Evolutionary conservation across 2,797 vertebrate species (phyloP), one percentile per base, ranked within the genome.

Genomic region (Dermochelys coriacea): DNA sequence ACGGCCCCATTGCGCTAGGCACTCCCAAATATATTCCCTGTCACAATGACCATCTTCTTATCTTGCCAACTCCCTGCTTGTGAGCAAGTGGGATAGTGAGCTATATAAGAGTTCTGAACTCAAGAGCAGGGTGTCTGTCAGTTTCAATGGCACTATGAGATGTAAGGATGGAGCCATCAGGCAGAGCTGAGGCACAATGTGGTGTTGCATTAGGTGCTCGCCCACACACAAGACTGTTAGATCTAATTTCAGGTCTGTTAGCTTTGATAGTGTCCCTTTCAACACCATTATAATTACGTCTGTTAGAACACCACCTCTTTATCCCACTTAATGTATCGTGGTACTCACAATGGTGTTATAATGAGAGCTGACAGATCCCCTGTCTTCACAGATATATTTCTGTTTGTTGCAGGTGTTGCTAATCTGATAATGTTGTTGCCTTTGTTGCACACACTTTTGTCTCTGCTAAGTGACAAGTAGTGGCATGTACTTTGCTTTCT

Each of bases 401-500:
- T 31, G 89, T n/a, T 8, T 3, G 49, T 83, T 89, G 96, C 89
- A 78, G 94, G 90, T 77, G 54, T 94, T 16, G 92, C 89, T 96
- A 92, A 96, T 95, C 19, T 6, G 85, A 45, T 96, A 71, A 88
- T 0, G n/a, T 91, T 9, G 68, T 34, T 91, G 91, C 85, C 92
- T 90, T 1, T 49, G 85, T 57, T 82, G 82, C 45, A 1, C 77
- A 88, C 68, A 23, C 3, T 23, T 94, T 95, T 55, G 47, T n/a
- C 75, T 79, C 68, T 82, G 88, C 91, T 83, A 81, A 95, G n/a
- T 45, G 94, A 95, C 95, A 92, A 91, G 82, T 59, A 31, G 74
- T 19, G 91, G 93, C 85, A 91, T 50, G 91, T 64, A 23, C 34
- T 50, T 87, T 49, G 75, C 88, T 95, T 89, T 55, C 91, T 57